Evolutionary conservation across 35 echinoderm and acorn worm genomes (phyloP).

Genomic region (Ophiothrix spiculata): DNA sequence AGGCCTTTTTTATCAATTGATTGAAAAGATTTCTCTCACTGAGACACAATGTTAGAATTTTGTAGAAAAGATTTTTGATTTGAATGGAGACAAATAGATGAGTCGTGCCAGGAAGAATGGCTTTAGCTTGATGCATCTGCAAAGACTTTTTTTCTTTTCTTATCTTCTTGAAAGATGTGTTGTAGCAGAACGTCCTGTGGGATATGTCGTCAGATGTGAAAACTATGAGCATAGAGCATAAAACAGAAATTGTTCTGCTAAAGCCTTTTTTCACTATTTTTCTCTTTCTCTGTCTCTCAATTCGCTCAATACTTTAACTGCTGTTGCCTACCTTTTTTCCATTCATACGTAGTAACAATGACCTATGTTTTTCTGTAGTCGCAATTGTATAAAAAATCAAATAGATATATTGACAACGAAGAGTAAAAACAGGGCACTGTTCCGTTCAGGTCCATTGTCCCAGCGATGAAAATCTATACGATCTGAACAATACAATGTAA

Average conservation of each 20-base stretch:
- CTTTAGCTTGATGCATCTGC: not conserved
- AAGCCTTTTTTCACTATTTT: not conserved
- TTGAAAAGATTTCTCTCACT: not conserved
- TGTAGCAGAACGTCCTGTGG: not conserved
- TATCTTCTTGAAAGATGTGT: not conserved
- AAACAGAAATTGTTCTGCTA: not conserved
- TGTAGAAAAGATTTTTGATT: not conserved
- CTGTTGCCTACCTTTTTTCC: not conserved
- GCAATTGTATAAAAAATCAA: conserved; percentile 10
- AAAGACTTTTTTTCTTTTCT: not conserved
- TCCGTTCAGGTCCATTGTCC: not conserved
- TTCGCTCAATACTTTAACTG: too few relatives aligned
- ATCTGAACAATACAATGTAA: not conserved
- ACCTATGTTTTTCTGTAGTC: conserved; percentile 12
- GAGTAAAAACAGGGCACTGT: not conserved
- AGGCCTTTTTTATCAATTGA: too few relatives aligned
- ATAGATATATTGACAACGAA: conserved; percentile 1
- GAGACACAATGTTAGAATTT: conserved; percentile 4
- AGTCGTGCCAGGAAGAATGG: not conserved
- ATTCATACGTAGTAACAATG: not conserved
- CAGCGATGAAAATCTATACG: not conserved
- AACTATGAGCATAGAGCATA: not conserved
- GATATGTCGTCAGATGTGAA: not conserved
- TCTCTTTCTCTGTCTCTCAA: not conserved
- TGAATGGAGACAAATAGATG: conserved; percentile 4